Evolutionary conservation across 1,140 invertebrate species (phyloP).

Genomic region (Caenorhabditis briggsae): DNA sequence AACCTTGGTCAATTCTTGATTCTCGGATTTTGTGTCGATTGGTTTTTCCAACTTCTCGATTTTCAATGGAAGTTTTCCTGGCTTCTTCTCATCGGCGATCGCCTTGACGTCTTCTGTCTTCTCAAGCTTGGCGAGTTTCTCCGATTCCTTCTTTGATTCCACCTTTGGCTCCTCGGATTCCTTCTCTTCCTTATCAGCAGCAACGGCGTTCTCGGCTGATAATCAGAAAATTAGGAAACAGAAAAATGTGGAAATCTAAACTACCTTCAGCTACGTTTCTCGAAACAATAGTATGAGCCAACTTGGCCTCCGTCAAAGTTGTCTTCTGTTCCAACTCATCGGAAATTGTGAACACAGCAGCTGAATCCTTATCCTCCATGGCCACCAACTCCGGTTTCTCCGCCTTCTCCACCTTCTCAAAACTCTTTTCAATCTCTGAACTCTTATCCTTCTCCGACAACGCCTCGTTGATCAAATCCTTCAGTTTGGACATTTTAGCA

Average conservation of each 20-base stretch:
- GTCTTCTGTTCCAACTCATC: constrained; percentile 16
- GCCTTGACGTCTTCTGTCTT: constrained; percentile 33
- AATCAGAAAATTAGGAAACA: neutral
- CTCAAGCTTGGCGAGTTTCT: neutral
- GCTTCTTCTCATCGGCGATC: constrained; percentile 23
- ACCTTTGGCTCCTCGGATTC: neutral
- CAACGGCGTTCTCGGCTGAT: neutral
- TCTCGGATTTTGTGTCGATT: constrained; percentile 29
- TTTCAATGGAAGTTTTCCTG: constrained; percentile 35
- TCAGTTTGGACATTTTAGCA: constrained; percentile 50
- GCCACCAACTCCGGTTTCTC: constrained; percentile 22
- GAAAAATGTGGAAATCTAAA: neutral
- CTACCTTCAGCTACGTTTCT: constrained; percentile 47
- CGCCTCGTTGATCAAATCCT: constrained; percentile 54
- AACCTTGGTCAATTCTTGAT: constrained; percentile 31
- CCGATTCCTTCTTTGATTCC: constrained; percentile 17
- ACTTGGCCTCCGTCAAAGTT: constrained; percentile 28
- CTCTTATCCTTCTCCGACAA: constrained; percentile 57
- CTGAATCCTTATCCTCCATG: constrained; percentile 20
- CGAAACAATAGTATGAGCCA: constrained; percentile 45
- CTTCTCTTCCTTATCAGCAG: constrained; percentile 8
- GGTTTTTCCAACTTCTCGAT: constrained; percentile 17
- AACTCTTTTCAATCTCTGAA: constrained; percentile 16
- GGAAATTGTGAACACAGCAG: constrained; percentile 18
- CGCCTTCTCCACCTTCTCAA: neutral